Evolutionary conservation across 2,888 invertebrate genomes (phyloP).

Genomic region (Hirtodrosophila cameraria): DNA sequence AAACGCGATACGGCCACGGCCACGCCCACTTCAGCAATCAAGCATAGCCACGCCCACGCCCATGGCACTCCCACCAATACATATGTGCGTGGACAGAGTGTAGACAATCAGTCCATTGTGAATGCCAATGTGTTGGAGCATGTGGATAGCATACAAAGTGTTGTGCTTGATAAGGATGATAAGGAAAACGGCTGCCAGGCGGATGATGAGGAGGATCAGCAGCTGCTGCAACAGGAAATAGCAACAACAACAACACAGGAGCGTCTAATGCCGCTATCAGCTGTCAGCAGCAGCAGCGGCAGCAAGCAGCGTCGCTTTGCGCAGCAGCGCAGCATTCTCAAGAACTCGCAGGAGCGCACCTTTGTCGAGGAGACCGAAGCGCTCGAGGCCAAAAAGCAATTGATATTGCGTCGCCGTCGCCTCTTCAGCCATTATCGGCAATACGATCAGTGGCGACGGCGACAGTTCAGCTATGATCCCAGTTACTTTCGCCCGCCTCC

Average conservation of each 20-base stretch:
- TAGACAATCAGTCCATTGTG: constrained; percentile 70
- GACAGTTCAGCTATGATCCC: constrained; percentile 83
- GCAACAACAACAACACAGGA: constrained; percentile 31
- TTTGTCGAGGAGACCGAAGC: constrained; percentile 80
- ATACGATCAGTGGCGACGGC: constrained; percentile 84
- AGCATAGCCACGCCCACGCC: constrained; percentile 49
- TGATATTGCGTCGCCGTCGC: constrained; percentile 81
- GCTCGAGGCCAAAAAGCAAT: constrained; percentile 82
- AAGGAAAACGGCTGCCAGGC: constrained; percentile 13
- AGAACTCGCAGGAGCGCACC: constrained; percentile 79
- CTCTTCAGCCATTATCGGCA: constrained; percentile 84
- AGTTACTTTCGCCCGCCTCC: constrained; percentile 82
- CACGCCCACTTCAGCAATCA: constrained; percentile 24
- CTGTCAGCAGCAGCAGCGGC: constrained; percentile 26
- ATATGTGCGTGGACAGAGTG: constrained; percentile 72
- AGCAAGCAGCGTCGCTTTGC: constrained; percentile 74
- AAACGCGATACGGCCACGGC: constrained; percentile 62
- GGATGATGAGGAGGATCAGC: constrained; percentile 65
- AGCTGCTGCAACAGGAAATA: constrained; percentile 61
- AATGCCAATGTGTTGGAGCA: constrained; percentile 56
- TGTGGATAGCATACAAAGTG: constrained; percentile 55
- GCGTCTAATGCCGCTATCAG: constrained; percentile 61
- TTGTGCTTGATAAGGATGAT: constrained; percentile 32
- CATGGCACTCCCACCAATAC: constrained; percentile 78
- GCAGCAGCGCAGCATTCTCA: constrained; percentile 80